Evolutionary conservation across 2,797 vertebrate genomes (phyloP).

Genomic region (Melanotaenia pygmaea): DNA sequence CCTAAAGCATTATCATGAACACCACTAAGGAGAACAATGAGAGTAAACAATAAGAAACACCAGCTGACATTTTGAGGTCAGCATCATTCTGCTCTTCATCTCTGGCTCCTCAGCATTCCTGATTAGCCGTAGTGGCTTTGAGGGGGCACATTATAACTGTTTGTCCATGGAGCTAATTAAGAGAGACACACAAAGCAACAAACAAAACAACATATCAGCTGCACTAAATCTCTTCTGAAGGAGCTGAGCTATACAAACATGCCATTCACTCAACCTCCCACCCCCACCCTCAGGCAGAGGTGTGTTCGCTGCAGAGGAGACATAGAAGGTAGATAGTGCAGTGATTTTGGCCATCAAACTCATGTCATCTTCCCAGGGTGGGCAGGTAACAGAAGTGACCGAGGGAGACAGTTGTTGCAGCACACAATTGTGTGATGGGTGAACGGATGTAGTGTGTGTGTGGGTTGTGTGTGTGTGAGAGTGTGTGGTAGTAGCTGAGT

Average conservation of each 20-base stretch:
- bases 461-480: slow-evolving; percentile 41
- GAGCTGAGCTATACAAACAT: slow-evolving; percentile 69
- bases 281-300: slow-evolving; percentile 34
- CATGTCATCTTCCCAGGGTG: slow-evolving; percentile 75
- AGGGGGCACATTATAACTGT: slow-evolving; percentile 63
- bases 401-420: slow-evolving; percentile 73
- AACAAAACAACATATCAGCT: slow-evolving; percentile 78
- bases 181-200: slow-evolving; percentile 68
- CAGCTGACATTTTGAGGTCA: slow-evolving; percentile 85
- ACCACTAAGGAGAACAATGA: slow-evolving; percentile 60
- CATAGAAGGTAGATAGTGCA: slow-evolving; percentile 64
- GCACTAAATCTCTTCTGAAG: slow-evolving; percentile 70
- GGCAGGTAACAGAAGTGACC: slow-evolving; percentile 73
- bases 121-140: slow-evolving; percentile 75
- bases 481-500: slow-evolving; percentile 54
- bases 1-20: slow-evolving; percentile 64
- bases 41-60: slow-evolving; percentile 78
- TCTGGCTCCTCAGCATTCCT: slow-evolving; percentile 70
- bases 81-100: slow-evolving; percentile 74
- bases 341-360: slow-evolving; percentile 80
- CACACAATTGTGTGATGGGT: slow-evolving; percentile 63
- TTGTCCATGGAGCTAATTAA: slow-evolving; percentile 71
- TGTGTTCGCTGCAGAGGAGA: slow-evolving; percentile 58
- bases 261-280: slow-evolving; percentile 53
- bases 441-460: slow-evolving; percentile 45